phyloP scores from a whole-genome alignment of 2,113 vertebrate species.

The Hydrolagus affinis region DNA sequence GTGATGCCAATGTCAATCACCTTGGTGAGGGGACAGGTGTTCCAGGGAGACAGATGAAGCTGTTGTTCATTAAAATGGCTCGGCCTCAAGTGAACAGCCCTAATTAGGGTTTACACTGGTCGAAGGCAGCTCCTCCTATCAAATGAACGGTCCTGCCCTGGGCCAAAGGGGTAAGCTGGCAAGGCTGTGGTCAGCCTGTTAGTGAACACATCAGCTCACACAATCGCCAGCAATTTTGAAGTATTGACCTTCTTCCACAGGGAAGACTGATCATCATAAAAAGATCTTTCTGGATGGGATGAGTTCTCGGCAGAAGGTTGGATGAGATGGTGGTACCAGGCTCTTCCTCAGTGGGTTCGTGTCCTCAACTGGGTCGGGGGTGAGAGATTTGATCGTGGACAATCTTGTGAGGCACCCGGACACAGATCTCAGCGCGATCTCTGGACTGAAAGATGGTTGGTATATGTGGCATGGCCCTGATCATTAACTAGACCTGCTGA shows the following conservation, averaged over 20 bases:
- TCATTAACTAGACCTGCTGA: too few species aligned
- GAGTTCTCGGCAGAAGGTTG: not conserved
- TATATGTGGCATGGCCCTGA: too few species aligned
- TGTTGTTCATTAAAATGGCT: not conserved
- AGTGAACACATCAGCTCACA: not conserved
- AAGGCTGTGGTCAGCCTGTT: not conserved
- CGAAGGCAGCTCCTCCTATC: not conserved
- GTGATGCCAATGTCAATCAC: too few species aligned
- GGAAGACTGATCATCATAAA: not conserved
- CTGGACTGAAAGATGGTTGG: too few species aligned
- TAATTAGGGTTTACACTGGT: not conserved
- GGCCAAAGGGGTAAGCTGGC: too few species aligned
- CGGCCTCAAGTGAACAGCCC: not conserved
- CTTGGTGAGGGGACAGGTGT: not conserved
- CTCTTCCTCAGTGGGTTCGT: not conserved
- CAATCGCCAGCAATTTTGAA: too few species aligned
- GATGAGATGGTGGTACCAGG: not conserved
- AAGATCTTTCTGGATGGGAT: not conserved
- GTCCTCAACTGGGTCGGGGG: not conserved
- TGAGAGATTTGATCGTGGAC: not conserved
- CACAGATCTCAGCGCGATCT: not conserved
- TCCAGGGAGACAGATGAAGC: not conserved
- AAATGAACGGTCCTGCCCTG: not conserved
- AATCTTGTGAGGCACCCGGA: not conserved
- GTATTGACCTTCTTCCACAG: not conserved